These are phyloP conservation scores for Troides aeacus DNA, from an alignment of 2,888 invertebrate genomes.

Conservation along the genomic window DNA sequence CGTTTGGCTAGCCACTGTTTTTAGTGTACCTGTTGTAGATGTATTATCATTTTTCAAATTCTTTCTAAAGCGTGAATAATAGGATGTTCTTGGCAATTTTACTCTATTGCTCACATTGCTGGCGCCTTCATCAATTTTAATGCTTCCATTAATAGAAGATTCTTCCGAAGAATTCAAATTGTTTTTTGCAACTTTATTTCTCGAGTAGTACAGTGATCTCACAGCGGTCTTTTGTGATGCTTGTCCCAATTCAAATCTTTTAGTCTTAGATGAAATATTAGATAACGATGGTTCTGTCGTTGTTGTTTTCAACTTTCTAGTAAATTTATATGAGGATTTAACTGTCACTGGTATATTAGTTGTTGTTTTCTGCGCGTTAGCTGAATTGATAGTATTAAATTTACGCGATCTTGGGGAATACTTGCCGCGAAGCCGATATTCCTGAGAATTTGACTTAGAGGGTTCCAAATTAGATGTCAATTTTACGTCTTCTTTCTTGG, in stretches of 20 bases:
- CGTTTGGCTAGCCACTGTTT: constrained; percentile 33
- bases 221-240: constrained; percentile 50
- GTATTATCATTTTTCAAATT: constrained; percentile 41
- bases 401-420: constrained; percentile 57
- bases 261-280: constrained; percentile 45
- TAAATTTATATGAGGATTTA: constrained; percentile 60
- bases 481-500: constrained; percentile 36
- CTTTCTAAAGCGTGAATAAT: constrained; percentile 59
- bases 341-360: constrained; percentile 41
- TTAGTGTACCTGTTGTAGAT: constrained; percentile 41
- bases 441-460: constrained; percentile 45
- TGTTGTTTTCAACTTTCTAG: constrained; percentile 61
- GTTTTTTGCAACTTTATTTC: constrained; percentile 49
- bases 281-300: constrained; percentile 49
- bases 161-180: constrained; percentile 43
- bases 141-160: constrained; percentile 38
- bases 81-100: constrained; percentile 61
- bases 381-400: constrained; percentile 45
- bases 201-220: constrained; percentile 55
- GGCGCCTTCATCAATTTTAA: constrained; percentile 33
- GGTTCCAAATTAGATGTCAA: constrained; percentile 40
- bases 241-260: constrained; percentile 45
- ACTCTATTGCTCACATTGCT: constrained; percentile 43
- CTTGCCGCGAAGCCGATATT: constrained; percentile 55
- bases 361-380: constrained; percentile 39